A percentile compares a stretch with the other conserved stretches of the same genome.
phyloP scores from a whole-genome alignment of 2,797 vertebrate species.

The Stomatorhinus walkeri region DNA sequence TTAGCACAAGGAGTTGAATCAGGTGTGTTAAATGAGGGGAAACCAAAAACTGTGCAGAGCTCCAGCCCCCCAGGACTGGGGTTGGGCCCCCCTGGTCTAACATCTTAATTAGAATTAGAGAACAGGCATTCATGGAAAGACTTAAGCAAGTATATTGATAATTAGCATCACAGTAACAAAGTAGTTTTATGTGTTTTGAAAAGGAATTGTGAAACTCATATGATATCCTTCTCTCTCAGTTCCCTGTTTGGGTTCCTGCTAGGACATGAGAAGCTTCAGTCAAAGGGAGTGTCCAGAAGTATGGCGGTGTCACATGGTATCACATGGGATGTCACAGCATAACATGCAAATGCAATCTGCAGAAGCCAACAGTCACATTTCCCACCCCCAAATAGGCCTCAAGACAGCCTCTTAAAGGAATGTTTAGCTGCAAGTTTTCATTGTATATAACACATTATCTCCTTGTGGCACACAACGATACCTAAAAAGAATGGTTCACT shows the following conservation, averaged over 20 bases:
- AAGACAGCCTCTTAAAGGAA: not conserved
- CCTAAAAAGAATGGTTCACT: not conserved
- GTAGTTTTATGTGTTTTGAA: not conserved
- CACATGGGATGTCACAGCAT: not conserved
- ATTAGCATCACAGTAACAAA: not conserved
- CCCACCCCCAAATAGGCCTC: not conserved
- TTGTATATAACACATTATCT: not conserved
- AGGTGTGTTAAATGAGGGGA: too few relatives aligned
- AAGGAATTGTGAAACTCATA: not conserved
- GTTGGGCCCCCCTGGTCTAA: not conserved
- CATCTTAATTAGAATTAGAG: not conserved
- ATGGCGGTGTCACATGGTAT: too few relatives aligned
- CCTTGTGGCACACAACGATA: not conserved
- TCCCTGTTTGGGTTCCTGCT: not conserved
- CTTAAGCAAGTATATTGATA: not conserved
- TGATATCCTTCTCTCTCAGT: not conserved
- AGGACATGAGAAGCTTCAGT: not conserved
- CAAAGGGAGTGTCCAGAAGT: not conserved
- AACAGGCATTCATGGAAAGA: not conserved
- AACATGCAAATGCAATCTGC: not conserved
- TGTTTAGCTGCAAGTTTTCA: conserved; percentile 3
- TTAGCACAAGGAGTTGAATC: too few relatives aligned
- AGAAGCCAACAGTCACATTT: not conserved
- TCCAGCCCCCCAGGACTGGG: too few relatives aligned
- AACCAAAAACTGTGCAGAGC: too few relatives aligned